These are phyloP conservation scores for Chromobotia macracanthus DNA, from an alignment of 2,797 vertebrate genomes.

Conservation along the genomic window DNA sequence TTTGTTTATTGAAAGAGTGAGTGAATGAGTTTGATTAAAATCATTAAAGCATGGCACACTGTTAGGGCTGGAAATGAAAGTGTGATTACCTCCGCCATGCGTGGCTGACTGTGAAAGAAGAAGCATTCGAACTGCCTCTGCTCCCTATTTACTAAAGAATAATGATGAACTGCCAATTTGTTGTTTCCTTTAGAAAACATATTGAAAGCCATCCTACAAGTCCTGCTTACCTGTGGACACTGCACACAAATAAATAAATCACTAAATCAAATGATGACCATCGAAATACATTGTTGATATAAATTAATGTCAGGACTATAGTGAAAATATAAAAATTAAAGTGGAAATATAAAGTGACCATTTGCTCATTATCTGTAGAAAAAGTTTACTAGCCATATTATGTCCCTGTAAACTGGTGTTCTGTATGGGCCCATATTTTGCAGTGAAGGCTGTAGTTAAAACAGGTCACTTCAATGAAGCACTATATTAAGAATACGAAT, in stretches of 20 bases:
- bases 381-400: background rate
- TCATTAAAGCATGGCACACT: constrained; percentile 70
- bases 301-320: background rate
- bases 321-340: too few relatives aligned
- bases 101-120: constrained; percentile 63
- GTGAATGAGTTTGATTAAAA: constrained; percentile 72
- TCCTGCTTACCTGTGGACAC: constrained; percentile 24
- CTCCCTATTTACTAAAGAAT: constrained; percentile 55
- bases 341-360: constrained; percentile 5
- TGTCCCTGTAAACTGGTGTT: background rate
- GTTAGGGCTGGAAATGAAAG: constrained; percentile 65
- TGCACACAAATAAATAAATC: constrained; percentile 11
- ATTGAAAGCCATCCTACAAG: constrained; percentile 37
- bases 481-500: constrained; percentile 15
- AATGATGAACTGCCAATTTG: constrained; percentile 59
- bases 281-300: background rate
- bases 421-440: background rate
- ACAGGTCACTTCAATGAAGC: background rate
- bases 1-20: constrained; percentile 63
- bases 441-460: background rate
- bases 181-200: constrained; percentile 47
- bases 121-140: constrained; percentile 29
- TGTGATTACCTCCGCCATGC: constrained; percentile 70
- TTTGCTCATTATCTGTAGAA: constrained; percentile 12
- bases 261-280: constrained; percentile 18